phyloP scores from a whole-genome alignment of 2,113 vertebrate genomes.

The Lepisosteus osseus region DNA sequence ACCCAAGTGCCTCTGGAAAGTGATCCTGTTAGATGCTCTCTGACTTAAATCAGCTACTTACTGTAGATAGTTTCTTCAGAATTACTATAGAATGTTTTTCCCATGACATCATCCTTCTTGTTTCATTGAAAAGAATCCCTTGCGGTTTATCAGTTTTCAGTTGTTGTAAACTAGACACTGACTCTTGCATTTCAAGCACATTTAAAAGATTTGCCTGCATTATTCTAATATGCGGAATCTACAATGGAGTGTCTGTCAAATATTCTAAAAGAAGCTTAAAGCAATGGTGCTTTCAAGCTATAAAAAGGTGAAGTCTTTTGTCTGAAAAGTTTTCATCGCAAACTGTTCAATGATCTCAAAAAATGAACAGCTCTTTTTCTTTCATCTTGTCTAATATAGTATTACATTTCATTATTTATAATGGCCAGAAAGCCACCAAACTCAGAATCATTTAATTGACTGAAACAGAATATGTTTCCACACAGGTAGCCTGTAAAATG shows the following conservation, averaged over 20 bases:
- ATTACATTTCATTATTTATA: slow-evolving; percentile 24
- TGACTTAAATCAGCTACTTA: too few species aligned
- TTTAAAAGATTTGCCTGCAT: background rate
- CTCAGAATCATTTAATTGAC: slow-evolving; percentile 3
- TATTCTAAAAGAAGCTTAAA: slow-evolving; percentile 1
- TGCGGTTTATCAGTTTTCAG: slow-evolving; percentile 8
- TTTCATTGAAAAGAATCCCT: slow-evolving; percentile 2
- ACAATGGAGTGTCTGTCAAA: background rate
- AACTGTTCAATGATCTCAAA: slow-evolving; percentile 10
- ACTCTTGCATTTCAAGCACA: background rate
- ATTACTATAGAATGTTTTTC: slow-evolving; percentile 22
- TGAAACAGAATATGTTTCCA: slow-evolving; percentile 19
- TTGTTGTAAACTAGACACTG: slow-evolving; percentile 9
- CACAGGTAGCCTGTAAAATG: slow-evolving; percentile 9
- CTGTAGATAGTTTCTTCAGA: too few species aligned
- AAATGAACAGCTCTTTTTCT: slow-evolving; percentile 15
- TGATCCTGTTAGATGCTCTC: too few species aligned
- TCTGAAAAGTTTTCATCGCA: background rate
- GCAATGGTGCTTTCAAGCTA: slow-evolving; percentile 11
- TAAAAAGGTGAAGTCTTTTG: slow-evolving; percentile 9
- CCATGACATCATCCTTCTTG: slow-evolving; percentile 23
- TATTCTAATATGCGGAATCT: background rate
- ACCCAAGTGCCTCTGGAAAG: too few species aligned
- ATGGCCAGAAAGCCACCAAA: slow-evolving; percentile 3
- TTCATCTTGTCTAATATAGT: slow-evolving; percentile 24